These are phyloP conservation scores for Epinephelus fuscoguttatus DNA, from an alignment of 2,113 vertebrate genomes.

Conservation along the genomic window DNA sequence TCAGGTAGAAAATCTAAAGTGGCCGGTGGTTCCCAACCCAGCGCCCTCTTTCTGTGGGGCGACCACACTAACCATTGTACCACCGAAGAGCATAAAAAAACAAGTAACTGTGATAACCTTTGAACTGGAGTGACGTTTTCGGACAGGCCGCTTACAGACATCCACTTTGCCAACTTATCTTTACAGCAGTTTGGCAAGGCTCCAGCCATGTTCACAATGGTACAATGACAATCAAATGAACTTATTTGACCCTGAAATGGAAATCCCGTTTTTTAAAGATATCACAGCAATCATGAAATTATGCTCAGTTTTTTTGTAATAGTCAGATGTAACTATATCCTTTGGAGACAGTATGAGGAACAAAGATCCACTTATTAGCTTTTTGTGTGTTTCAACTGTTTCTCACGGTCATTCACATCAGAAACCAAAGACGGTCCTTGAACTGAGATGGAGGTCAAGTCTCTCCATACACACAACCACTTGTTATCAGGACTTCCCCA, in stretches of 20 bases:
- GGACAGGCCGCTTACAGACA: neutral
- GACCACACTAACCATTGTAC: neutral
- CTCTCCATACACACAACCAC: too few species aligned
- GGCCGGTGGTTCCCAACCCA: neutral
- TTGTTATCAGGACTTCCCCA: too few species aligned
- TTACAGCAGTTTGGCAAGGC: neutral
- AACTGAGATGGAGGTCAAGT: neutral
- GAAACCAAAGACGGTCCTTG: neutral
- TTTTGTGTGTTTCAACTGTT: neutral
- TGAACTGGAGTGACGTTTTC: neutral
- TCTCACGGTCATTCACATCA: neutral
- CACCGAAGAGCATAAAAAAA: neutral
- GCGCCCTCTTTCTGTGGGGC: neutral
- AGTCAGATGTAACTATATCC: slow-evolving; percentile 3
- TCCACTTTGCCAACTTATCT: neutral
- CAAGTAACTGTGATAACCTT: neutral
- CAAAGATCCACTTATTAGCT: neutral
- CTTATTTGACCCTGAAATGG: neutral
- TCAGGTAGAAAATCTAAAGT: neutral
- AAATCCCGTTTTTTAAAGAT: neutral
- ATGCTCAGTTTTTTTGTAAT: neutral
- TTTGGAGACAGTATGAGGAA: neutral
- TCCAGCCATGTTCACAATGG: slow-evolving; percentile 14
- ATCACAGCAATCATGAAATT: neutral
- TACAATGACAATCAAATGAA: slow-evolving; percentile 51